Evolutionary conservation across 2,888 invertebrate species (phyloP), one percentile per base, ranked within the genome.

Genomic region (Eristalinus aeneus): DNA sequence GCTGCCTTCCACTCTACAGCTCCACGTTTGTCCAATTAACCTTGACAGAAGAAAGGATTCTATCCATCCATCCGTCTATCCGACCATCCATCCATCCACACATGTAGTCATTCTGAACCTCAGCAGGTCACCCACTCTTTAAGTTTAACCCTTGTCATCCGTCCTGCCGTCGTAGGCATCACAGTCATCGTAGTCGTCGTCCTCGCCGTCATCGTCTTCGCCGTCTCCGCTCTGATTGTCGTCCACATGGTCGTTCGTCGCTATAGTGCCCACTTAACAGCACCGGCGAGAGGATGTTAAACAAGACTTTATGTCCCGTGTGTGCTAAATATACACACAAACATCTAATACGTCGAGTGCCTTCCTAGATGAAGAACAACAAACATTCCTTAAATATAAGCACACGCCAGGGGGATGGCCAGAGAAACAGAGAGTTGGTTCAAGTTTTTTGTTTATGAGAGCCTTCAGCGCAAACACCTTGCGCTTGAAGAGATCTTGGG

Each of bases 21-120:
- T 32, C 36, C 32, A 56, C 74, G 36, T 80, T 84, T 80, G 79
- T 46, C 85, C 85, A 85, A 85, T 81, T 85, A 85, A 85, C 85
- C 80, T 80, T 85, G 80, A 64, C 72, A 85, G 68, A 76, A 72
- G 76, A 73, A 79, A 67, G 54, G 74, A 11, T 61, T 79, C 53
- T 5, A 27, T 27, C 27, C 27, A 27, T 27, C 27, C 27, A 27
- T 27, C 5, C 27, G 27, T 27, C 27, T 27, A 27, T 27, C 65
- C 65, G 27, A 22, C 39, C 16, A 63, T n/a, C 10, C 58, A 10
- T 65, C 65, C 65, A 34, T 32, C 39, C 16, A 63, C 16, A 56
- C 73, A 54, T n/a, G 46, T 20, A 56, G 31, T 31, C 31, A 23
- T 32, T 63, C 34, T 16, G n/a, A 46, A 9, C 34, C 12, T 32